A percentile compares a stretch with the other conserved stretches of the same genome.
phyloP scores from a whole-genome alignment of 1,140 invertebrate genomes.

The Acromyrmex heyeri region DNA sequence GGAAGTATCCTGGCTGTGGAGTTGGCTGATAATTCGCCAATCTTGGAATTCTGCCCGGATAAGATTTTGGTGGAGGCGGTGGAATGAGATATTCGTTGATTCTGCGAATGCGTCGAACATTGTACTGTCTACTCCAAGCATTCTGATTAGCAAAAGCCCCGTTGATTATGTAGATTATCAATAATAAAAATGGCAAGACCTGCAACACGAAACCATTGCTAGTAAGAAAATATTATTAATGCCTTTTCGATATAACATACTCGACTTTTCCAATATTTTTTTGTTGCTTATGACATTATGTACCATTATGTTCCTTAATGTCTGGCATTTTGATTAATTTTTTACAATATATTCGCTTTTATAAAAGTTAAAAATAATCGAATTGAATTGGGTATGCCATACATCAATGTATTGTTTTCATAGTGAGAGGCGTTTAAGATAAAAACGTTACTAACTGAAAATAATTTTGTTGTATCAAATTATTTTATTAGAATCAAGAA shows the following conservation, averaged over 20 bases:
- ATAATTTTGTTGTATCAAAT: not conserved
- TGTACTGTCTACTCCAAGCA: constrained; percentile 65
- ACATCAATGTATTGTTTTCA: too few species aligned
- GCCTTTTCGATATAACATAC: too few species aligned
- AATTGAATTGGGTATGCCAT: too few species aligned
- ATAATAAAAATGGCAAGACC: constrained; percentile 78
- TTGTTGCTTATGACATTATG: too few species aligned
- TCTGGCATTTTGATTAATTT: too few species aligned
- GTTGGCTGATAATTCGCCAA: constrained; percentile 36
- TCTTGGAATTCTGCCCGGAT: constrained; percentile 65
- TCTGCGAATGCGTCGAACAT: constrained; percentile 68
- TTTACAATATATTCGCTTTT: too few species aligned
- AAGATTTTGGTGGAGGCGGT: constrained; percentile 69
- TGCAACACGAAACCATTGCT: constrained; percentile 63
- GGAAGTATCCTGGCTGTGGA: constrained; percentile 78
- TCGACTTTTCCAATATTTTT: too few species aligned
- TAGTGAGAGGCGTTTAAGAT: too few species aligned
- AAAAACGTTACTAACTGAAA: not conserved
- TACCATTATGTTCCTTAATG: too few species aligned
- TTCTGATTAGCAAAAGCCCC: constrained; percentile 71
- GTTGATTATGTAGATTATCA: constrained; percentile 73
- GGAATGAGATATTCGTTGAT: constrained; percentile 82
- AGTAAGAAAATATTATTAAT: not conserved
- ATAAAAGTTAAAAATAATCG: too few species aligned
- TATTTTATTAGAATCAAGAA: not conserved